Evolutionary conservation across 2,888 invertebrate species (phyloP).

Genomic region (Itoplectis maculator): DNA sequence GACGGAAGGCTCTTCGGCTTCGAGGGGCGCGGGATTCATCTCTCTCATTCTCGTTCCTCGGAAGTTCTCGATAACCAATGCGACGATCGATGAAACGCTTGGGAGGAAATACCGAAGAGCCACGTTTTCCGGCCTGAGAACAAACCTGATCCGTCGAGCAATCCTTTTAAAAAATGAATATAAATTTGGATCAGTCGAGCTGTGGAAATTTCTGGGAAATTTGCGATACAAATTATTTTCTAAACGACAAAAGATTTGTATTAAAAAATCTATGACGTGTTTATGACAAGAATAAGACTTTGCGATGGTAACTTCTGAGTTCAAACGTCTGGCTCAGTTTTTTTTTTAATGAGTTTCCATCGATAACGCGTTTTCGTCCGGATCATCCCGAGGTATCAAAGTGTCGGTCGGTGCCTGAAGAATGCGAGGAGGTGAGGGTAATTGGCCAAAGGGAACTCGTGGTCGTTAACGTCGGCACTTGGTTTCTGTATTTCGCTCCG

Average conservation of each 20-base stretch:
- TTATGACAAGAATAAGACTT: not conserved
- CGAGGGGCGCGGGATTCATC: too few relatives aligned
- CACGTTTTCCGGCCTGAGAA: not conserved
- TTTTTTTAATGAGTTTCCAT: not conserved
- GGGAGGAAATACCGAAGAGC: not conserved
- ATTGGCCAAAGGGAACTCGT: constrained; percentile 72
- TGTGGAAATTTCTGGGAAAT: too few relatives aligned
- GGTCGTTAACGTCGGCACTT: constrained; percentile 75
- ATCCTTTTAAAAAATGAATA: too few relatives aligned
- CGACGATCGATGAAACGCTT: not conserved
- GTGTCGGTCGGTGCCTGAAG: constrained; percentile 29
- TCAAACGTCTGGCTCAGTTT: not conserved
- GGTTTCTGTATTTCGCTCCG: constrained; percentile 73
- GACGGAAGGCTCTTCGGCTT: constrained; percentile 3
- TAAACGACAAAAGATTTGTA: too few relatives aligned
- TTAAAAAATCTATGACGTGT: not conserved
- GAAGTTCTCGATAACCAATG: constrained; percentile 7
- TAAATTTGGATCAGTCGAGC: too few relatives aligned
- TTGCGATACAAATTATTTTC: too few relatives aligned
- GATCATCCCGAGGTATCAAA: constrained; percentile 40
- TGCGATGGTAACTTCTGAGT: not conserved
- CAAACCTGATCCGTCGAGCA: too few relatives aligned
- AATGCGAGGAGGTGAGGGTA: constrained; percentile 62
- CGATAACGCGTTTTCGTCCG: not conserved
- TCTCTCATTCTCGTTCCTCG: not conserved